Base-by-base conservation (phyloP, 2,888 invertebrate species). In the Bombylius discolor region DNA sequence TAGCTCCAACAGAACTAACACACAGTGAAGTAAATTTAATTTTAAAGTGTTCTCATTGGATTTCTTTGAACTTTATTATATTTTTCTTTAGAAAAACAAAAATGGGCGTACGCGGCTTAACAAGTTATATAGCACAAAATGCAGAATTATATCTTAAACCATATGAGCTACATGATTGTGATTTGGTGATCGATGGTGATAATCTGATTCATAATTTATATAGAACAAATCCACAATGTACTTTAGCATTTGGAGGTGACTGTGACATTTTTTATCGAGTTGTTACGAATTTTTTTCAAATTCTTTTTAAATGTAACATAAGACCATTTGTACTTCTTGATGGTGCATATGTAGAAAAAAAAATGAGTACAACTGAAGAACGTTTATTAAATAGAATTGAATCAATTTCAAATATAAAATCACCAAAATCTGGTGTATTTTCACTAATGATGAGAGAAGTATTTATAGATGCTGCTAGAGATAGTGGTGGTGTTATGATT, bases 81-180 rank as follows among this genome's bases (percentile, higher is more conserved):
- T 23, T 23, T 2, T 36, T 23, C 3, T 23, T 23, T 7, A 36
- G 11, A 44, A 44, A 9, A 44, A 1, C 5, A 4, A 36, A 45
- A 32, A 89, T 94, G 94, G 94, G 95, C 11, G 85, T 95, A 7
- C 79, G 82, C 55, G 94, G 94, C 46, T 76, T 95, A 57, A 90
- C 91, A 13, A 86, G 89, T 0, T 92, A 83, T 63, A 84, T 92
- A 59, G 80, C 81, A 42, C 77, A 77, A 59, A 79, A 83, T 64
- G 79, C 84, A 36, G 78, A 83, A 59, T 70, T 76, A 47, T 87
- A 83, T 66, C 75, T 91, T 49, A 77, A 82, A 65, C 68, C 78
- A 9, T 78, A 79, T 64, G 76, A 82, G 59, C 75, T 92, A 9
- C 81, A 84, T 61, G 80, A 89, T 64, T 79, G 81, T 14, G 77